phyloP scores from a whole-genome alignment of 1,140 invertebrate genomes.

The Drosophila subobscura region DNA sequence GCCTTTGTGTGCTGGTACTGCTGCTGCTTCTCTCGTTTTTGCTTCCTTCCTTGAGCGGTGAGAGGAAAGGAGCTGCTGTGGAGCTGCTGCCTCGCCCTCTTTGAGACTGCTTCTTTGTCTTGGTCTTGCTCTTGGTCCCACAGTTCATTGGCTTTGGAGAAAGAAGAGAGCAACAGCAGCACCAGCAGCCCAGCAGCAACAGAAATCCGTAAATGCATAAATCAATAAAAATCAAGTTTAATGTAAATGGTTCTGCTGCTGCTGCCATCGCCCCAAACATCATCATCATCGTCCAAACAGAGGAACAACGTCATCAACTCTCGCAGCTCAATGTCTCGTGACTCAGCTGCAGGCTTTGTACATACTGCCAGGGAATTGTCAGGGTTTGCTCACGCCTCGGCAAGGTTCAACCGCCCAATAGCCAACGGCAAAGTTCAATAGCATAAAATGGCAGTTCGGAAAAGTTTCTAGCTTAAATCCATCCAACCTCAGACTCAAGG shows the following conservation, averaged over 20 bases:
- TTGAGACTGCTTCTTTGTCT: conserved; percentile 50
- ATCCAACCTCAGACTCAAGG: conserved; percentile 19
- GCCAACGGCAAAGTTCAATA: conserved; percentile 67
- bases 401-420: conserved; percentile 50
- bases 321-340: conserved; percentile 17
- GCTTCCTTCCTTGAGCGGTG: conserved; percentile 3
- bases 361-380: conserved; percentile 2
- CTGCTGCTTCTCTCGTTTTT: conserved; percentile 1
- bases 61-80: neutral
- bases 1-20: conserved; percentile 42
- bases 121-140: conserved; percentile 29
- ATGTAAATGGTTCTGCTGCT: conserved; percentile 4
- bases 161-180: conserved; percentile 19
- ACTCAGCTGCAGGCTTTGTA: conserved; percentile 24
- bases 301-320: conserved; percentile 28
- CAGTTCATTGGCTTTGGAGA: conserved; percentile 64
- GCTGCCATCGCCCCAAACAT: conserved; percentile 30
- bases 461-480: conserved; percentile 36
- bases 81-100: conserved; percentile 51
- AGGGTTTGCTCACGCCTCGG: conserved; percentile 19
- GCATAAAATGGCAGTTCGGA: conserved; percentile 55
- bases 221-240: conserved; percentile 44
- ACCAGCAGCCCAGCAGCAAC: neutral
- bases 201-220: conserved; percentile 43
- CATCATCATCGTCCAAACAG: conserved; percentile 27